Evolutionary conservation across 2,888 invertebrate genomes (phyloP).

Genomic region (Synergus gifuensis): DNA sequence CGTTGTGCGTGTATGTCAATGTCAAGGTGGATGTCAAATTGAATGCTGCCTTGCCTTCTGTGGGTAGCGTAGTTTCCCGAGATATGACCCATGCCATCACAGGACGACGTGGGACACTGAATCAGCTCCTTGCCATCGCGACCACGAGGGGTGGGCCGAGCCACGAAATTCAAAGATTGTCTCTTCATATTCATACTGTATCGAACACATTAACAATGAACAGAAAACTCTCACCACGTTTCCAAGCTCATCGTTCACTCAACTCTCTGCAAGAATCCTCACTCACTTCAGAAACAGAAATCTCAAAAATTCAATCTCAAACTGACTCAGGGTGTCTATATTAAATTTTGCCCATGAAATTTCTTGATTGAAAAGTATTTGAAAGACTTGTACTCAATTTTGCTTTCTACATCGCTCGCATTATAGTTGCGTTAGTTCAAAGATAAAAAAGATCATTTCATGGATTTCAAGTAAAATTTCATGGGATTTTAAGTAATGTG

Average conservation of each 20-base stretch:
- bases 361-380: no score
- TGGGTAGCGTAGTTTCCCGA: slow-evolving; percentile 94
- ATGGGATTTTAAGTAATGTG: no score
- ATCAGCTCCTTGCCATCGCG: slow-evolving; percentile 87
- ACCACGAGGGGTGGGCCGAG: slow-evolving; percentile 79
- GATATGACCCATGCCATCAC: slow-evolving; percentile 93
- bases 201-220: slow-evolving; percentile 63
- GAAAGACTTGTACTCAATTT: no score
- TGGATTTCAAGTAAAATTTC: no score
- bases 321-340: background rate
- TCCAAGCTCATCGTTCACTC: slow-evolving; percentile 42
- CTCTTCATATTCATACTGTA: slow-evolving; percentile 75
- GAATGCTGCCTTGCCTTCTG: slow-evolving; percentile 86
- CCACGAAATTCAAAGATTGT: slow-evolving; percentile 74
- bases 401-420: no score
- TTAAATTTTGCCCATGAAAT: no score
- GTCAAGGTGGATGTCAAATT: slow-evolving; percentile 63
- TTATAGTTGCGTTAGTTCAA: no score
- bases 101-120: slow-evolving; percentile 88
- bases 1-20: slow-evolving; percentile 62
- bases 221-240: slow-evolving; percentile 50
- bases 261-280: slow-evolving; percentile 24
- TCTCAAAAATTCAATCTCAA: background rate
- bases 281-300: background rate
- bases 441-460: no score